phyloP scores from a whole-genome alignment of 2,797 vertebrate species.

The Pseudomugil gertrudae region DNA sequence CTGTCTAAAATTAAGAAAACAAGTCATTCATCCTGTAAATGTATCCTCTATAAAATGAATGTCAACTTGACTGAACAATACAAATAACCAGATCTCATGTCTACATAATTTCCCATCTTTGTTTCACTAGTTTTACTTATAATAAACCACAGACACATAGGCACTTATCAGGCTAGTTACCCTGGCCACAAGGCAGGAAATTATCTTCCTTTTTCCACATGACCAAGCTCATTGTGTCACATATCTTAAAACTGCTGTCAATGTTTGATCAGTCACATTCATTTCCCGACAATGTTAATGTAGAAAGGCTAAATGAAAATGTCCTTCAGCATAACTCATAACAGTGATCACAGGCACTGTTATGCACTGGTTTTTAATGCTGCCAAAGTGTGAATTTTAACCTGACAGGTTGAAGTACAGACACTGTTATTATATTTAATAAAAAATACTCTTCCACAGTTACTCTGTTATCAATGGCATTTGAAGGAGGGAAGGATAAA shows the following conservation, averaged over 20 bases:
- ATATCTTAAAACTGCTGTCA: constrained; percentile 24
- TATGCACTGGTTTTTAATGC: not conserved
- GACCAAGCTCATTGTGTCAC: constrained; percentile 14
- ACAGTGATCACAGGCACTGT: not conserved
- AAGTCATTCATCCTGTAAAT: no score
- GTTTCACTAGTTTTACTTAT: not conserved
- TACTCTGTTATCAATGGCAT: not conserved
- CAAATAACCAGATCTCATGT: constrained; percentile 34
- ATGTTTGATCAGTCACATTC: constrained; percentile 25
- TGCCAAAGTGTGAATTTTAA: no score
- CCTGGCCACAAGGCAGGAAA: constrained; percentile 44
- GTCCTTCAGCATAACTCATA: no score
- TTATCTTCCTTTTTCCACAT: constrained; percentile 35
- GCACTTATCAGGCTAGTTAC: constrained; percentile 36
- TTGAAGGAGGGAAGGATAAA: not conserved
- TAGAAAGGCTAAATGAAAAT: not conserved
- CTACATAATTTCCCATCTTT: constrained; percentile 23
- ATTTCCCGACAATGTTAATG: constrained; percentile 14
- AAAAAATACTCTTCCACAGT: no score
- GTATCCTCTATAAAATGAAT: no score
- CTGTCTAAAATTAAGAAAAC: no score
- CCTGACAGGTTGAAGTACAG: no score
- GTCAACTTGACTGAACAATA: constrained; percentile 25
- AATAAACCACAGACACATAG: constrained; percentile 18
- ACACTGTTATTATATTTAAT: no score